These are phyloP conservation scores for Lottia gigantea DNA, from an alignment of 2,888 invertebrate species.

Conservation along the genomic window DNA sequence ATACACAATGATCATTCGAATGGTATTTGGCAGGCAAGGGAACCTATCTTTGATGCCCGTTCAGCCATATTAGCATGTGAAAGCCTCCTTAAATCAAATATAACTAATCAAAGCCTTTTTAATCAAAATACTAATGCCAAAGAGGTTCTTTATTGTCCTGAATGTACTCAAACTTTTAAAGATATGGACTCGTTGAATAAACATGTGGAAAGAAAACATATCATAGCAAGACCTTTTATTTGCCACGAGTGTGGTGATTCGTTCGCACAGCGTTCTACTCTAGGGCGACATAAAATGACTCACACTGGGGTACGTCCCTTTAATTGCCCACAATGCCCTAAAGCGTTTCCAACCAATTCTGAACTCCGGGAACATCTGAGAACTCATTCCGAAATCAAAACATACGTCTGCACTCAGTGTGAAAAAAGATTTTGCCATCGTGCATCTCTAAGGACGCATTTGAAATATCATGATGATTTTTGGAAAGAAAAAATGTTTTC, in stretches of 20 bases:
- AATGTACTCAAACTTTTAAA: neutral
- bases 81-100: too few relatives aligned
- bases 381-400: neutral
- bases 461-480: neutral
- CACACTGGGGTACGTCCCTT: neutral
- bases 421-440: neutral
- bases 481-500: neutral
- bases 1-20: neutral
- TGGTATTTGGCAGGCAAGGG: neutral
- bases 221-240: neutral
- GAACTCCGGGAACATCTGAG: neutral
- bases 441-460: neutral
- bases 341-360: neutral
- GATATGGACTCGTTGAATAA: neutral
- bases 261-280: neutral
- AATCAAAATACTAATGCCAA: neutral
- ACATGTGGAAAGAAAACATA: neutral
- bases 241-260: conserved; percentile 1
- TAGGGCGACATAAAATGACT: neutral
- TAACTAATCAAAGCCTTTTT: too few relatives aligned
- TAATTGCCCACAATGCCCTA: neutral
- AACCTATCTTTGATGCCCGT: too few relatives aligned
- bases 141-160: conserved; percentile 1
- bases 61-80: too few relatives aligned
- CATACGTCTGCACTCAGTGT: neutral